A percentile compares a stretch with the other conserved stretches of the same genome.
Evolutionary conservation across 2,113 vertebrate species (phyloP).

Genomic region (Pao palembangensis): DNA sequence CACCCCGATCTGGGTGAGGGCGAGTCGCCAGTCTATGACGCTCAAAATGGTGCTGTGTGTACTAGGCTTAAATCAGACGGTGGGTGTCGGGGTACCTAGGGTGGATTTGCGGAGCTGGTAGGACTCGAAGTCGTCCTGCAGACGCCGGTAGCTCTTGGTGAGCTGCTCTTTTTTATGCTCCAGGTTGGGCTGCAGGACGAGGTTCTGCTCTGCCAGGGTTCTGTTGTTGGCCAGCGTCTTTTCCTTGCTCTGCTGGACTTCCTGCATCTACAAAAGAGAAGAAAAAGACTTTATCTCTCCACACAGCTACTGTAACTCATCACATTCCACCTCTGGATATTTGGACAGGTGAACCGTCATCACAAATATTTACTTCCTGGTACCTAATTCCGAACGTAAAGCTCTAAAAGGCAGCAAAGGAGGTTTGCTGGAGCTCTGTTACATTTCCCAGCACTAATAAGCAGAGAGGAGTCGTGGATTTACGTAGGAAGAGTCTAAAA

Average conservation of each 20-base stretch:
- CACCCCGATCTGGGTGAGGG: too few species aligned
- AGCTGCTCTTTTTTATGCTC: constrained; percentile 84
- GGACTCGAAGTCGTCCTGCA: constrained; percentile 86
- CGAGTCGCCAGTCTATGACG: too few species aligned
- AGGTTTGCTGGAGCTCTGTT: too few species aligned
- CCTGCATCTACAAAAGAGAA: constrained; percentile 77
- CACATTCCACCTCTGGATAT: background rate
- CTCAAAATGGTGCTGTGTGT: too few species aligned
- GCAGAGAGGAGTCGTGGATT: too few species aligned
- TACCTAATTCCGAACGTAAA: too few species aligned
- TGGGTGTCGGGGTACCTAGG: constrained; percentile 62
- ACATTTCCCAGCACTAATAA: too few species aligned
- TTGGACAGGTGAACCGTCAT: background rate
- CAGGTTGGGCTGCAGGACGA: constrained; percentile 86
- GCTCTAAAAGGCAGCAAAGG: too few species aligned
- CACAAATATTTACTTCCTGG: constrained; percentile 17
- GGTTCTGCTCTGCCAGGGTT: constrained; percentile 90
- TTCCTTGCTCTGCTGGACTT: constrained; percentile 89
- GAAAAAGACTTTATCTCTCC: background rate
- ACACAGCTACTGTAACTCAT: constrained; percentile 14
- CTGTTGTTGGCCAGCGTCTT: constrained; percentile 88
- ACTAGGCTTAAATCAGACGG: too few species aligned
- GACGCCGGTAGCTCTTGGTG: constrained; percentile 81
- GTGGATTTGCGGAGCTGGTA: constrained; percentile 85
- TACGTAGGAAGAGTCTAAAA: constrained; percentile 27